phyloP scores from a whole-genome alignment of 2,888 invertebrate genomes.

The Cephalotes varians region DNA sequence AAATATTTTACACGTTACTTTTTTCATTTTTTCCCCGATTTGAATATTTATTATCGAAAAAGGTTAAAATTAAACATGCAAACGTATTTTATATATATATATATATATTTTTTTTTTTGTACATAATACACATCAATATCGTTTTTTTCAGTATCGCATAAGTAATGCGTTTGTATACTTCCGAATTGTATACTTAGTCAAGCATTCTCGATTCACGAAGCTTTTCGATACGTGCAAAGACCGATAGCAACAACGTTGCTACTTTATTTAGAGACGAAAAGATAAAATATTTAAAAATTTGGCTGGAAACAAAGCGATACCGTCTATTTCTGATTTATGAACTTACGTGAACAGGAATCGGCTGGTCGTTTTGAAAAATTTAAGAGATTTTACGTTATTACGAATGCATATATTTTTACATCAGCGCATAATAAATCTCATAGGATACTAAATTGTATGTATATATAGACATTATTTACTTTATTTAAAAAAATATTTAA shows the following conservation, averaged over 20 bases:
- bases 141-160: not conserved
- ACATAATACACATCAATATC: not conserved
- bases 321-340: conserved; percentile 35
- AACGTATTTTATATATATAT: no score
- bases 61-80: not conserved
- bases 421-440: not conserved
- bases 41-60: not conserved
- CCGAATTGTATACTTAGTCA: not conserved
- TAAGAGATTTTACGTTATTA: conserved; percentile 11
- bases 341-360: conserved; percentile 24
- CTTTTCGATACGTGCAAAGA: conserved; percentile 9
- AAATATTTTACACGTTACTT: not conserved
- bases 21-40: not conserved
- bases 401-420: not conserved
- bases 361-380: conserved; percentile 24
- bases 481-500: not conserved
- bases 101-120: no score
- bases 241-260: conserved; percentile 30
- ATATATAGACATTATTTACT: not conserved
- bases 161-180: not conserved
- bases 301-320: conserved; percentile 50
- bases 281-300: conserved; percentile 48
- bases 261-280: conserved; percentile 28
- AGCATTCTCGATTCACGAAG: conserved; percentile 21
- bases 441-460: not conserved